A percentile compares a stretch with the other conserved stretches of the same genome.
These are phyloP conservation scores for Thalassophryne amazonica DNA, from an alignment of 2,797 vertebrate species.

Conservation along the genomic window DNA sequence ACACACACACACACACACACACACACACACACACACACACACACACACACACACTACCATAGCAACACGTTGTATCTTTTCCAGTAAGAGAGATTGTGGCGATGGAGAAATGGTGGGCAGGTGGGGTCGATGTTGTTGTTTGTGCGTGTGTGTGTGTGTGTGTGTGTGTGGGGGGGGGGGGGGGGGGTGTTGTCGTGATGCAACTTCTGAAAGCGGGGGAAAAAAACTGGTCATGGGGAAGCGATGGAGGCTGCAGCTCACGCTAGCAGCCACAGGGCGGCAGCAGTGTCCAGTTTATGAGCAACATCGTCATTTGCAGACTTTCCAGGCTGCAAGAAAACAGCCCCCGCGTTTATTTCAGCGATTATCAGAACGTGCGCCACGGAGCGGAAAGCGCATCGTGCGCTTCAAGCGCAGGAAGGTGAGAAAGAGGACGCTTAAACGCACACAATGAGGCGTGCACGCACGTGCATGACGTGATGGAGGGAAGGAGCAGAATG, in stretches of 20 bases:
- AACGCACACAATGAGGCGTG: too few relatives aligned
- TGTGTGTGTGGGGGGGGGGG: background rate
- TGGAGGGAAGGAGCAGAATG: constrained; percentile 31
- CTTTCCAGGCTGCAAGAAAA: constrained; percentile 19
- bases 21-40: constrained; percentile 42
- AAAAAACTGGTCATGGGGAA: constrained; percentile 55
- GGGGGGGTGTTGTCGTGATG: constrained; percentile 36
- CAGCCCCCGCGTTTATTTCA: constrained; percentile 10
- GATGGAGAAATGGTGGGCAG: constrained; percentile 15
- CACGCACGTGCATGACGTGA: too few relatives aligned
- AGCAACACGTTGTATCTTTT: constrained; percentile 82
- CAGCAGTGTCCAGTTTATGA: constrained; percentile 57
- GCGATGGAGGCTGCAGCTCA: constrained; percentile 36
- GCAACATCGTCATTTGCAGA: constrained; percentile 1
- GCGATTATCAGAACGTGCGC: constrained; percentile 1
- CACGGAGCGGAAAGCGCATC: constrained; percentile 15
- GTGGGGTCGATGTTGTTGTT: constrained; percentile 10
- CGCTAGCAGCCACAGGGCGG: constrained; percentile 42
- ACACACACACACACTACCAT: constrained; percentile 74
- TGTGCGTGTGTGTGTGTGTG: background rate
- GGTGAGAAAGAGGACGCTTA: constrained; percentile 10
- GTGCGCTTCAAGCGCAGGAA: background rate
- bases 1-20: constrained; percentile 42
- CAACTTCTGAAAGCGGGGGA: constrained; percentile 50
- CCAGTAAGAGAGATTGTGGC: constrained; percentile 60